Conservation (phyloP, 2,888 invertebrate genomes). For the Dolichomitus sp. region DNA sequence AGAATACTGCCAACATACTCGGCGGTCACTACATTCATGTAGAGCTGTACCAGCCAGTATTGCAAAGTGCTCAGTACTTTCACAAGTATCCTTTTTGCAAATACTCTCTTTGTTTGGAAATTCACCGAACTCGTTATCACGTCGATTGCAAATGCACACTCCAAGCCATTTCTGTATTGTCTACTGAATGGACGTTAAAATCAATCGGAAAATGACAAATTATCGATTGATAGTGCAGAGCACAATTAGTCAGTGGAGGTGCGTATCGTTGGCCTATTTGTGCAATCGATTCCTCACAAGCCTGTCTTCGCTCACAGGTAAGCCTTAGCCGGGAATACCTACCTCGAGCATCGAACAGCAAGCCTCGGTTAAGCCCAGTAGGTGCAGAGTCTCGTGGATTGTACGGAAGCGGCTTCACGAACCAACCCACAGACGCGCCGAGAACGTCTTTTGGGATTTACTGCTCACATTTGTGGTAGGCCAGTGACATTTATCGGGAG, state of each 20-base stretch:
- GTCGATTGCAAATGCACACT: not conserved
- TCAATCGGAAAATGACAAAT: slow-evolving; percentile 1
- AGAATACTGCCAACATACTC: slow-evolving; percentile 20
- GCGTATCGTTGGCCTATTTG: slow-evolving; percentile 54
- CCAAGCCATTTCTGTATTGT: not conserved
- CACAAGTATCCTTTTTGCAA: slow-evolving; percentile 18
- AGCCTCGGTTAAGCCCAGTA: slow-evolving; percentile 61
- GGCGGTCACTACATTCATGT: slow-evolving; percentile 21
- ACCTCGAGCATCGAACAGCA: slow-evolving; percentile 43
- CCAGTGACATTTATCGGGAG: slow-evolving; percentile 65
- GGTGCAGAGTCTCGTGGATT: slow-evolving; percentile 58
- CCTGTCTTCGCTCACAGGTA: slow-evolving; percentile 51
- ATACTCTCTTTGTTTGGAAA: not conserved
- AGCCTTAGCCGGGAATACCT: slow-evolving; percentile 56
- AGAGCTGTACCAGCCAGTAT: not conserved
- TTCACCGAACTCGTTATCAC: not conserved
- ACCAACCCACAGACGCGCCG: slow-evolving; percentile 62
- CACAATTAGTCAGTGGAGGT: slow-evolving; percentile 27
- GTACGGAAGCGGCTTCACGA: slow-evolving; percentile 52
- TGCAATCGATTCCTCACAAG: slow-evolving; percentile 47
- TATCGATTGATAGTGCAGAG: slow-evolving; percentile 18
- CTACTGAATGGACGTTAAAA: not conserved
- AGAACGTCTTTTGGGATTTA: slow-evolving; percentile 69
- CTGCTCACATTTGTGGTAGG: slow-evolving; percentile 68
- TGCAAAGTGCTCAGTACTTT: not conserved